phyloP scores from a whole-genome alignment of 92 coral and sea anemone genomes.

The Bergia sp. region DNA sequence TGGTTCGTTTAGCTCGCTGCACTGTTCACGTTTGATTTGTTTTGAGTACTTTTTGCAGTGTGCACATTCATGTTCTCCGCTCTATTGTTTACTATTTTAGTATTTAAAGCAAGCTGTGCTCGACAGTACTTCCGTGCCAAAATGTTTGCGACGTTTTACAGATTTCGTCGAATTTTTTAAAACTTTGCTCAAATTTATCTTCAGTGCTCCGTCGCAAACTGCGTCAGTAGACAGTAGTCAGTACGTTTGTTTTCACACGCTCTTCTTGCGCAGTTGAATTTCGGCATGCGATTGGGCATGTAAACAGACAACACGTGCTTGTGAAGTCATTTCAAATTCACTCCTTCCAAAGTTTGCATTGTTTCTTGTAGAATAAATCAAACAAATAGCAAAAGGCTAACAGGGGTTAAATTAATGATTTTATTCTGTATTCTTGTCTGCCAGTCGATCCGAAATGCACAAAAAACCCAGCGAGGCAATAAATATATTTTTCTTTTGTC shows the following conservation, averaged over 20 bases:
- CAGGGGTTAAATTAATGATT: no score
- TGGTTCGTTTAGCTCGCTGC: background rate
- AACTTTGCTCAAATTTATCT: background rate
- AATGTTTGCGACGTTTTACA: background rate
- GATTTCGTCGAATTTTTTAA: background rate
- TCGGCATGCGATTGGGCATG: slow-evolving; percentile 15
- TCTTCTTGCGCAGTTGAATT: slow-evolving; percentile 21
- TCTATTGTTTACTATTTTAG: background rate
- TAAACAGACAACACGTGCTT: slow-evolving; percentile 36
- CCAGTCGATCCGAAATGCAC: background rate
- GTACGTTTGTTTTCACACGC: slow-evolving; percentile 1
- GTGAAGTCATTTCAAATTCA: slow-evolving; percentile 31
- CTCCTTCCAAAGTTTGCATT: background rate
- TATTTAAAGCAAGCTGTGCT: background rate
- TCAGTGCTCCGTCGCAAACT: background rate
- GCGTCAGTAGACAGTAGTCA: background rate
- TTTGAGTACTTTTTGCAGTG: background rate
- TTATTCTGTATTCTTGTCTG: background rate
- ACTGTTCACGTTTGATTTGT: background rate
- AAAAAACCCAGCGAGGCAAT: background rate
- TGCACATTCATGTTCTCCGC: background rate
- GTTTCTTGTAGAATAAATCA: slow-evolving; percentile 11
- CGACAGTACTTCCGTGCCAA: background rate
- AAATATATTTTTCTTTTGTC: no score
- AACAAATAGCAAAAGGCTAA: background rate